These are phyloP conservation scores for Spodoptera littoralis DNA, from an alignment of 2,888 invertebrate species.

Conservation along the genomic window DNA sequence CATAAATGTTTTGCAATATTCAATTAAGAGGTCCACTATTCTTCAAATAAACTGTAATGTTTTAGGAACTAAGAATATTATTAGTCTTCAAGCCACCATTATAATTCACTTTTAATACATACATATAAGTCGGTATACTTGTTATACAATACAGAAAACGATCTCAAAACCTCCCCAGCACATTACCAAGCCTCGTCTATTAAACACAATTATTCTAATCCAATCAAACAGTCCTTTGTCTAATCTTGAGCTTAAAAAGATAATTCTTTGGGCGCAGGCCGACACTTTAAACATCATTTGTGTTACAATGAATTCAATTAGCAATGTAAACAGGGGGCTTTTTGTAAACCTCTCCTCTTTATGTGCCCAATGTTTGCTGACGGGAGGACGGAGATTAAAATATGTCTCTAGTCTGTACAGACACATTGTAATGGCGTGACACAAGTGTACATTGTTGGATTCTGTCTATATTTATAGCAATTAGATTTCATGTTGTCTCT, in stretches of 20 bases:
- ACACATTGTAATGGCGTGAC: too few relatives aligned
- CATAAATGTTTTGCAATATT: too few relatives aligned
- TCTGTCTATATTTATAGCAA: too few relatives aligned
- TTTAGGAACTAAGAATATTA: too few relatives aligned
- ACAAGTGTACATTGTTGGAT: too few relatives aligned
- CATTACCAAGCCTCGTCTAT: background rate
- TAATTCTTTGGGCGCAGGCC: conserved; percentile 64
- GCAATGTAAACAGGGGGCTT: conserved; percentile 80
- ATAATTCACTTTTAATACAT: too few relatives aligned
- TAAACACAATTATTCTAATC: conserved; percentile 45
- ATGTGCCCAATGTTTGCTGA: conserved; percentile 74
- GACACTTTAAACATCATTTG: conserved; percentile 80
- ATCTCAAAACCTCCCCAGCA: conserved; percentile 1
- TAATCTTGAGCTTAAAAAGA: conserved; percentile 61
- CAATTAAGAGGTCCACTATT: too few relatives aligned
- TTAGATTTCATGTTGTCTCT: too few relatives aligned
- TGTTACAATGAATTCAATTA: conserved; percentile 87
- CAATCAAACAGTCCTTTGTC: conserved; percentile 46
- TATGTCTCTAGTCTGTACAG: conserved; percentile 47
- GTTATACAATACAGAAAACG: background rate
- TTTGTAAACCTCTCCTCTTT: conserved; percentile 66
- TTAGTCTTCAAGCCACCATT: too few relatives aligned
- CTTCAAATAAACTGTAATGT: too few relatives aligned
- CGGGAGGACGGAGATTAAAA: conserved; percentile 61
- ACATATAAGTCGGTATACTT: background rate